Base-by-base conservation (phyloP, 1,140 invertebrate species). In the Calliphora vicina region DNA sequence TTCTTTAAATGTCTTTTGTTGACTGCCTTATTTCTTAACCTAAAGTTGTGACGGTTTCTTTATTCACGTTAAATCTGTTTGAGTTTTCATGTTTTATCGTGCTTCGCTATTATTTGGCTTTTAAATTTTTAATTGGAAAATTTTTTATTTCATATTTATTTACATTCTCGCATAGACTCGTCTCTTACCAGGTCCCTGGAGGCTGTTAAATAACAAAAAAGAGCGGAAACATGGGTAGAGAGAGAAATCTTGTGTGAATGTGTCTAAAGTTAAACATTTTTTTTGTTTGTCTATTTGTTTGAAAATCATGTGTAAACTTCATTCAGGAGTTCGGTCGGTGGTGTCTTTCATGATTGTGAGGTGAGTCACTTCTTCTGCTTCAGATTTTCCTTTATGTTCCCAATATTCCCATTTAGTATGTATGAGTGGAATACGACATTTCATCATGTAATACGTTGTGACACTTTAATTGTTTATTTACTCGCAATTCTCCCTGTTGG, bases 381-480 rank as follows among this genome's bases (percentile, higher is more conserved):
- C 6, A 35, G 6, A 8, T n/a, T 78, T 17, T 81, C 29, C 12
- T 26, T 61, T 27, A 27, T 81, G 6, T 25, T 80, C 13, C 6
- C 15, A 6, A n/a, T 26, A 17, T n/a, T n/a, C n/a, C n/a, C n/a
- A n/a, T n/a, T n/a, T n/a, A n/a, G n/a, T n/a, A n/a, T n/a, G n/a
- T n/a, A n/a, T n/a, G n/a, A n/a, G n/a, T n/a, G n/a, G 20, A 26
- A 67, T 25, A 43, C 23, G 45, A 29, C n/a, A 35, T 61, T 67
- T 61, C 50, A 67, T 84, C 85, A 82, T 76, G 85, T 85, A 86
- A 89, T 88, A 89, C 88, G 86, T 87, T 89, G 88, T 89, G 88
- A 89, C 88, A 89, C 88, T 89, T 89, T 89, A 89, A 89, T 89
- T 89, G 88, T 89, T 89, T 89, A 89, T 88, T 88, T 88, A 87